phyloP scores from a whole-genome alignment of 2,888 invertebrate species.

The Lithophane leautieri region DNA sequence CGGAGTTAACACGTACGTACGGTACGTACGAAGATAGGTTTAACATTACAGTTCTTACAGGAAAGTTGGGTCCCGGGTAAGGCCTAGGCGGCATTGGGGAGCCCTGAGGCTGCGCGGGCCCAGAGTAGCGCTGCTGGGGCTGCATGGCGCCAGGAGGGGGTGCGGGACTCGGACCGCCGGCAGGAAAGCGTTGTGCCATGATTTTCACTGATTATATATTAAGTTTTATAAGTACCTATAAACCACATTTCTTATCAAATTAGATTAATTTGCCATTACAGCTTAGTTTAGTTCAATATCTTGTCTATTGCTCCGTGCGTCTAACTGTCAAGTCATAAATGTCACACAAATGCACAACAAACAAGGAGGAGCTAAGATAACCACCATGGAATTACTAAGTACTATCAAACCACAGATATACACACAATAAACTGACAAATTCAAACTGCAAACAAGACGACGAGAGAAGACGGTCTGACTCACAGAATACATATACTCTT shows the following conservation, averaged over 20 bases:
- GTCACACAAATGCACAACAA: slow-evolving; percentile 5
- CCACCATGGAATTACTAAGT: too few species aligned
- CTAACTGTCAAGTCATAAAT: slow-evolving; percentile 6
- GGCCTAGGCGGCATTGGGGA: slow-evolving; percentile 93
- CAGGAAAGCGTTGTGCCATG: slow-evolving; percentile 86
- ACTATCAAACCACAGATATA: too few species aligned
- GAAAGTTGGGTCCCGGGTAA: slow-evolving; percentile 94
- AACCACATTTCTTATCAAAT: slow-evolving; percentile 41
- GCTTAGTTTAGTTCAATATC: neutral
- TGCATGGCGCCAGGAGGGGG: slow-evolving; percentile 89
- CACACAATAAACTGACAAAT: too few species aligned
- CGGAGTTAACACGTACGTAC: neutral
- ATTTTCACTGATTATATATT: slow-evolving; percentile 43
- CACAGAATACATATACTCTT: too few species aligned
- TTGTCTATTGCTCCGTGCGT: too few species aligned
- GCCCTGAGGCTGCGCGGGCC: slow-evolving; percentile 90
- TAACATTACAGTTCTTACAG: slow-evolving; percentile 89
- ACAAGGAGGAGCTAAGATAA: too few species aligned
- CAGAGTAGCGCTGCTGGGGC: slow-evolving; percentile 83
- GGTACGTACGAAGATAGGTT: neutral
- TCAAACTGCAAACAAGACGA: too few species aligned
- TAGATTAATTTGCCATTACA: neutral
- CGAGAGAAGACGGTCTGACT: too few species aligned
- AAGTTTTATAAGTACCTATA: slow-evolving; percentile 33
- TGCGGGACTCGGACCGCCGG: slow-evolving; percentile 76